Conservation (phyloP, 2,113 vertebrate genomes). For the Mesembrinibis cayennensis region DNA sequence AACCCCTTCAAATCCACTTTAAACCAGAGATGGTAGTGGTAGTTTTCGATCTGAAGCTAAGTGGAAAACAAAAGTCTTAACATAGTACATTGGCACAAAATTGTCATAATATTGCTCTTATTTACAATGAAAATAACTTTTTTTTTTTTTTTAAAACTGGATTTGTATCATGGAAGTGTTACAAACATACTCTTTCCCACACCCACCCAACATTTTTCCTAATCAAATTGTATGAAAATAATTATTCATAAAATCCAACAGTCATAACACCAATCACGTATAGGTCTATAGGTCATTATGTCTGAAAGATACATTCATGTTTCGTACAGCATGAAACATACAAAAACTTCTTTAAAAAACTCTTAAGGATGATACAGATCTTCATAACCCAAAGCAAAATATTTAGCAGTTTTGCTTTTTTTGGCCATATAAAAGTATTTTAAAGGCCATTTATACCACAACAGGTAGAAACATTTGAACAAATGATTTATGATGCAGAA, state of each 20-base stretch:
- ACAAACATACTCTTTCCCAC: slow-evolving; percentile 50
- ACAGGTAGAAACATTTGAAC: slow-evolving; percentile 56
- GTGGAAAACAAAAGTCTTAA: slow-evolving; percentile 50
- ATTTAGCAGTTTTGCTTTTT: slow-evolving; percentile 60
- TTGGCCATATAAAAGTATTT: slow-evolving; percentile 78
- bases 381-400: slow-evolving; percentile 68
- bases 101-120: slow-evolving; percentile 72
- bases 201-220: slow-evolving; percentile 40
- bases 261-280: slow-evolving; percentile 67
- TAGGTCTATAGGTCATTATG: slow-evolving; percentile 62
- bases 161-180: slow-evolving; percentile 64
- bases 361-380: slow-evolving; percentile 66
- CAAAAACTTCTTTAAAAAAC: slow-evolving; percentile 65
- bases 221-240: slow-evolving; percentile 75
- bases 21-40: slow-evolving; percentile 40
- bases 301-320: slow-evolving; percentile 80
- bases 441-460: slow-evolving; percentile 75
- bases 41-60: slow-evolving; percentile 57
- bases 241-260: slow-evolving; percentile 73
- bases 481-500: slow-evolving; percentile 16
- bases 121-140: slow-evolving; percentile 65
- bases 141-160: slow-evolving; percentile 52
- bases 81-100: slow-evolving; percentile 68
- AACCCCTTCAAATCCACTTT: slow-evolving; percentile 17
- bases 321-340: slow-evolving; percentile 80